Evolutionary conservation across 92 coral and sea anemone species (phyloP).

Genomic region (Diadumene lineata): DNA sequence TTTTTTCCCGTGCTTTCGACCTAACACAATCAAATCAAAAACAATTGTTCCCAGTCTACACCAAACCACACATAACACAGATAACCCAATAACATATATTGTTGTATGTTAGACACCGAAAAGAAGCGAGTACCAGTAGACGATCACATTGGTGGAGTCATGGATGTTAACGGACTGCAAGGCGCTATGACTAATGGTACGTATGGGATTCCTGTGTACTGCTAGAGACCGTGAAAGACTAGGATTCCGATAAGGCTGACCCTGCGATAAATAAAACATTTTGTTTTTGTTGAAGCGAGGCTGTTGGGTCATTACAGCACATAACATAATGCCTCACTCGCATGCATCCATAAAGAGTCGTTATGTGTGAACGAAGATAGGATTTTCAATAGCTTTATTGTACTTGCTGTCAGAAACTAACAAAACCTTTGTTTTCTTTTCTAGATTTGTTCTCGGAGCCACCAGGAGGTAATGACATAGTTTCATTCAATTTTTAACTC

Average conservation of each 20-base stretch:
- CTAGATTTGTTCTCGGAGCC: slow-evolving; percentile 3
- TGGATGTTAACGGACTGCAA: slow-evolving; percentile 8
- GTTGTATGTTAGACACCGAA: background rate
- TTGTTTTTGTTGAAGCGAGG: too few species aligned
- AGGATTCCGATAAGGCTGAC: background rate
- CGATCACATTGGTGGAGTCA: slow-evolving; percentile 24
- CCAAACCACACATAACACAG: background rate
- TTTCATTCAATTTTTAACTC: too few species aligned
- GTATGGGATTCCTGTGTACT: slow-evolving; percentile 7
- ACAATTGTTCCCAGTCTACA: background rate
- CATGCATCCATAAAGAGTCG: too few species aligned
- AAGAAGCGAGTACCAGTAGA: slow-evolving; percentile 12
- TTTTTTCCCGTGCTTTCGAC: too few species aligned
- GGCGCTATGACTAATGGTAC: slow-evolving; percentile 37
- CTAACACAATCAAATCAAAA: background rate
- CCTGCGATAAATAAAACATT: too few species aligned
- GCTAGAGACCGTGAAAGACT: background rate
- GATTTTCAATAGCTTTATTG: too few species aligned
- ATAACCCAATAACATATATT: background rate
- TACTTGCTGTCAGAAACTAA: too few species aligned
- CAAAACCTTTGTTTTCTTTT: too few species aligned
- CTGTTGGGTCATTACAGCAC: too few species aligned
- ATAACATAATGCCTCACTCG: too few species aligned
- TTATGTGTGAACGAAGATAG: too few species aligned
- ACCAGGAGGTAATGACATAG: too few species aligned